Evolutionary conservation across 2,797 vertebrate species (phyloP), one percentile per base, ranked within the genome.

Genomic region (Gymnoscopelus microlampas): DNA sequence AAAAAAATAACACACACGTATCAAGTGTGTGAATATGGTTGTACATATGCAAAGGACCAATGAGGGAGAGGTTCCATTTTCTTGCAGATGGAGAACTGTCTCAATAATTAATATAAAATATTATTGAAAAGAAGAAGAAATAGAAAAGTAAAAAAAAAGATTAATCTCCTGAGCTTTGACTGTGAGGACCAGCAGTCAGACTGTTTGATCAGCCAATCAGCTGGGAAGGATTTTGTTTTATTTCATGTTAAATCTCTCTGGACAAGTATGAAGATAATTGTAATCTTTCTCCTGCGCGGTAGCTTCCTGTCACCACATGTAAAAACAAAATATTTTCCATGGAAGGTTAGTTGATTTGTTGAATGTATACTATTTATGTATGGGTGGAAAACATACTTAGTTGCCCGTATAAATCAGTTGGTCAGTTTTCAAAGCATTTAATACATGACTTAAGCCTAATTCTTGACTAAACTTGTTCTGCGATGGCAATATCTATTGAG

Each of bases 1-100:
- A 63, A 64, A 15, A 12, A 65, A 9, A 5, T 9, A 4, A n/a
- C 10, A 68, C 10, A 68, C 39, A 68, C 5, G 15, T n/a, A 49
- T 4, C 71, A 60, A 47, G 69, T 78, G 71, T 74, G 58, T 86
- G 58, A 67, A 48, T 1, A 14, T 68, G 47, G 69, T 73, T 87
- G 80, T 88, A 84, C 81, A 83, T 85, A 83, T 63, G 39, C 68
- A 39, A 77, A 0, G 68, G 87, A 87, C 84, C 83, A 88, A 85
- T 80, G 60, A 53, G 53, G 68, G 47, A 57, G 23, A 61, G 12
- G 58, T 44, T 56, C 26, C 65, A 64, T 19, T 39, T 54, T 39
- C 29, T 8, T 61, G 3, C 60, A 9, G 48, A 35, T 32, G 23
- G 60, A 13, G 12, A 51, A 76, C 3, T 19, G n/a, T 39, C 35